Evolutionary conservation across 2,113 vertebrate genomes (phyloP), one percentile per base, ranked within the genome.

Genomic region (Plecturocebus donacophilus): DNA sequence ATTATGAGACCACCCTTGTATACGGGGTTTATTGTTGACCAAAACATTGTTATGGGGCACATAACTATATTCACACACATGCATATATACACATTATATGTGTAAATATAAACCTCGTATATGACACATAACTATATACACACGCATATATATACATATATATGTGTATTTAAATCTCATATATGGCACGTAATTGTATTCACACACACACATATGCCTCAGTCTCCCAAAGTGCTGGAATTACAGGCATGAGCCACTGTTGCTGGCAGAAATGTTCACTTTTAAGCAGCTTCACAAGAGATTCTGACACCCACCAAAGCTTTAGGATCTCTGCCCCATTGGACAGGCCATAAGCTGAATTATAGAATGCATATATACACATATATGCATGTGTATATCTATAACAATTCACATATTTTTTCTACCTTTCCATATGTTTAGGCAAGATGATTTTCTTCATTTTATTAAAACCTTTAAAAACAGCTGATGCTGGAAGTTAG

Each of bases 371-470:
- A 58, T 7, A 25, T 42, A 64, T 32, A 64, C 61, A 64, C 12
- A 30, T 64, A 64, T 64, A 14, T 11, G 25, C 2, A 30, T 16
- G 45, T 68, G 20, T 45, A 16, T 35, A 35, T 52, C 52, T 79
- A 35, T 6, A 52, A 10, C 8, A 19, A 35, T 23, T 23, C 6
- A 83, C 9, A 38, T 68, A 23, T 64, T 88, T 88, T 68, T 84
- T 68, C 5, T 40, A 38, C 40, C 40, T 75, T 85, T 79, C 4
- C 11, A 87, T 40, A 49, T 90, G 4, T 76, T 86, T 93, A 87
- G 52, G 6, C n/a, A 75, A 89, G 38, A 7, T 84, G 42, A 82
- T 77, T 73, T 85, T 76, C 9, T n/a, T 54, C 23, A 96, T 40
- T 1, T 19, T 89, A 77, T 47, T 47, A 80, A 79, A 90, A 90